Base-by-base conservation (phyloP, 1,140 invertebrate genomes). In the Limonius californicus region DNA sequence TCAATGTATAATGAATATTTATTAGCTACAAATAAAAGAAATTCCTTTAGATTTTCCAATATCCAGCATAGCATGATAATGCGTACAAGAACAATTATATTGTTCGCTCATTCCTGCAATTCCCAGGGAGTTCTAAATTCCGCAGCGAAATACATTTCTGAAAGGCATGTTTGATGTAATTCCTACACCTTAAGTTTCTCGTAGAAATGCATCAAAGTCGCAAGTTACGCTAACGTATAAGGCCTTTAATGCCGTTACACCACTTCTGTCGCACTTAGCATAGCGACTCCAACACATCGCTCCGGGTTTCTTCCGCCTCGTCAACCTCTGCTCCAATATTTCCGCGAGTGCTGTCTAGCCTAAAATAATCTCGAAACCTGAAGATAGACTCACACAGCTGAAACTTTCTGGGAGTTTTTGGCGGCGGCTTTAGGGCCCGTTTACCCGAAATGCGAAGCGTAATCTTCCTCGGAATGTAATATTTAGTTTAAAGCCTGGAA, bases 341-440 rank as follows among this genome's bases (percentile, higher is more conserved):
- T 61, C 57, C 63, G 59, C 59, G 39, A 61, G 42, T 54, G 35
- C 63, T 54, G 54, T 56, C 63, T 57, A 57, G 58, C 55, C 59
- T 61, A 57, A 65, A 61, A 61, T 65, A 65, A 65, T 65, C 59
- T 57, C 20, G 14, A 39, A 11, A 39, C 27, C 55, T 19, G 18
- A 11, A 39, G 55, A 39, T 19, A 14, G n/a, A 32, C 19, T 27
- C 16, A 32, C 30, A 19, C 32, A 35, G 16, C 3, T 16, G 11
- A 32, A 39, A 39, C 35, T 39, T 39, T 14, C 35, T 39, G 7
- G 2, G 2, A 2, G 35, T 39, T 12, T 39, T 39, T 12, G 2
- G 35, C 35, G 35, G 23, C 3, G 9, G 23, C 23, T 27, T 27
- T 27, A 27, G 23, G 9, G 3, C 9, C 23, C 23, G 23, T 27